Evolutionary conservation across 2,113 vertebrate genomes (phyloP).

Genomic region (Hylia prasina): DNA sequence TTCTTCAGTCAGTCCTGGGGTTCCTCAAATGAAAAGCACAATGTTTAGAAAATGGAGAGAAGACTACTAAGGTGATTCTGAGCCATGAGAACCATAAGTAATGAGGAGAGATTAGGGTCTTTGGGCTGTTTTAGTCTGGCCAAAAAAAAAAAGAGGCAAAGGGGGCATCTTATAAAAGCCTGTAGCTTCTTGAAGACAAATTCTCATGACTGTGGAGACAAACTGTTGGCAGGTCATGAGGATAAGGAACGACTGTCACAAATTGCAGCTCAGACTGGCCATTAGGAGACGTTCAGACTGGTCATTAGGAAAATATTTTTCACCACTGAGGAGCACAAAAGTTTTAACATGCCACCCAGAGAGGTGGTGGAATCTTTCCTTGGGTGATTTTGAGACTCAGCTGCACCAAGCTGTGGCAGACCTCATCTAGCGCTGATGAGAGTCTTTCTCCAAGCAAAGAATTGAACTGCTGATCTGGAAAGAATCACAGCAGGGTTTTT

Average conservation of each 20-base stretch:
- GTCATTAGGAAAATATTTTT: not conserved
- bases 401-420: not conserved
- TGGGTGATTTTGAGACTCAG: not conserved
- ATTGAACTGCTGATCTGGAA: fast-evolving
- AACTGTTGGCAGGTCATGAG: not conserved
- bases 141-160: not conserved
- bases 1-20: not conserved
- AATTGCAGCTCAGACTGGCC: not conserved
- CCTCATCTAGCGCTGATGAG: not conserved
- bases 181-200: not conserved
- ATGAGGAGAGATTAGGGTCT: not conserved
- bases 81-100: not conserved
- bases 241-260: not conserved
- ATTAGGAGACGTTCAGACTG: not conserved
- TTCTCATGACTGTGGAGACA: not conserved
- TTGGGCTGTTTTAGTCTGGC: not conserved
- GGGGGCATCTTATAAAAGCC: not conserved
- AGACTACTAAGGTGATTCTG: not conserved
- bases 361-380: not conserved
- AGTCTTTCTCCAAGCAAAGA: not conserved
- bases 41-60: not conserved
- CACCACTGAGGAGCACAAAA: not conserved
- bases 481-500: not conserved
- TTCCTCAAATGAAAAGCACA: not conserved
- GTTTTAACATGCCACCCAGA: not conserved